Evolutionary conservation across 2,888 invertebrate species (phyloP).

Genomic region (Bimastos eiseni): DNA sequence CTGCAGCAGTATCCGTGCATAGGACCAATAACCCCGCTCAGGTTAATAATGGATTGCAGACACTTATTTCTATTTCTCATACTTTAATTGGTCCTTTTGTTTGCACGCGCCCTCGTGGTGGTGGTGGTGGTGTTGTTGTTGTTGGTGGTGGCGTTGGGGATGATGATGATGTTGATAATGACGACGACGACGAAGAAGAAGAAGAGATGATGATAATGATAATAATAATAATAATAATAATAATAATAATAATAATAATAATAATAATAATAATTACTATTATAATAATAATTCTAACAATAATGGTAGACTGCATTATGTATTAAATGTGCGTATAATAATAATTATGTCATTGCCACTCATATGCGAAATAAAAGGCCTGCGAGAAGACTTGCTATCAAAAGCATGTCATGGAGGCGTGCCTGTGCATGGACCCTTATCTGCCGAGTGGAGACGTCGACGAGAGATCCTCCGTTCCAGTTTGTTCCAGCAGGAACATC

Average conservation of each 20-base stretch:
- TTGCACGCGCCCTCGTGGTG: too few relatives aligned
- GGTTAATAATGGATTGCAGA: too few relatives aligned
- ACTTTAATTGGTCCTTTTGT: too few relatives aligned
- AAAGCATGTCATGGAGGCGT: neutral
- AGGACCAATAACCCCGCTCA: too few relatives aligned
- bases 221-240: neutral
- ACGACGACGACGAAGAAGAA: neutral
- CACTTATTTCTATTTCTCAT: too few relatives aligned
- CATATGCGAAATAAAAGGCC: neutral
- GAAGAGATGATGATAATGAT: neutral
- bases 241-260: neutral
- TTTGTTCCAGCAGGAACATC: neutral
- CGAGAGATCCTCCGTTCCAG: neutral
- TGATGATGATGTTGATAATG: too few relatives aligned
- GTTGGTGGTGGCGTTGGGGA: too few relatives aligned
- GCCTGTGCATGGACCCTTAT: neutral
- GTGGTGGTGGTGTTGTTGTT: too few relatives aligned
- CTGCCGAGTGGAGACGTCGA: neutral
- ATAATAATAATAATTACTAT: too few relatives aligned
- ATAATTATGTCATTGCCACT: too few relatives aligned
- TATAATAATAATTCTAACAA: neutral
- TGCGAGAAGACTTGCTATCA: conserved; percentile 6
- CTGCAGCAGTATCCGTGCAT: too few relatives aligned
- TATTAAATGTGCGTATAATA: neutral
- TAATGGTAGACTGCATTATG: neutral